Evolutionary conservation across 2,113 vertebrate genomes (phyloP).

Genomic region (Anarhynchus alexandrinus): DNA sequence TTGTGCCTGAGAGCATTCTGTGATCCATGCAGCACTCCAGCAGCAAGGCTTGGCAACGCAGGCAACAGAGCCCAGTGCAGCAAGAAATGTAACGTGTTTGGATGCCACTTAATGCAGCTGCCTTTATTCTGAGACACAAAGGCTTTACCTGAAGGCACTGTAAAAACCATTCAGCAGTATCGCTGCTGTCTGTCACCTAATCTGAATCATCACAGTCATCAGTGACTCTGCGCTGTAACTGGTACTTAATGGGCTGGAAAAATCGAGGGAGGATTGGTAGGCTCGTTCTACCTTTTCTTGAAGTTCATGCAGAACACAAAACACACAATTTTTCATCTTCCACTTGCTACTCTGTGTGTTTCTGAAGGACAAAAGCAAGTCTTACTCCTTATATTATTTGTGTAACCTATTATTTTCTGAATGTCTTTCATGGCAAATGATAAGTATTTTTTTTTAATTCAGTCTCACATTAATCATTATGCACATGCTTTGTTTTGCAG

Average conservation of each 20-base stretch:
- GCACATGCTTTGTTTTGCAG: neutral
- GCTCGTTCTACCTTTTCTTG: neutral
- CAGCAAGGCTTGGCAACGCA: neutral
- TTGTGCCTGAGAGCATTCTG: neutral
- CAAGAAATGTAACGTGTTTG: neutral
- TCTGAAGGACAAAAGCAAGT: neutral
- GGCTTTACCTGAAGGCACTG: slow-evolving; percentile 23
- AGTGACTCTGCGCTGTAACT: neutral
- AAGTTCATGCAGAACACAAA: neutral
- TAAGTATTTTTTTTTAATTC: neutral
- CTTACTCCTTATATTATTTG: neutral
- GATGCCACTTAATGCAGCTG: neutral
- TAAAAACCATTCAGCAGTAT: neutral
- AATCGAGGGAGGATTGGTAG: neutral
- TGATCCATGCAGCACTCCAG: neutral
- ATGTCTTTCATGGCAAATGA: neutral
- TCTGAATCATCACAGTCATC: neutral
- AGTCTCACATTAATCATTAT: neutral
- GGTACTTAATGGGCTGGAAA: slow-evolving; percentile 33
- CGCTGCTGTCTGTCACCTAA: neutral
- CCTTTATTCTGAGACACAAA: neutral
- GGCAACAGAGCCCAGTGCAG: neutral
- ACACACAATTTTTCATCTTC: neutral
- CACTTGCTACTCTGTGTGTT: neutral
- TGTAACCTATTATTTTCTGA: neutral